phyloP scores from a whole-genome alignment of 2,888 invertebrate species.

The Apamea anceps region DNA sequence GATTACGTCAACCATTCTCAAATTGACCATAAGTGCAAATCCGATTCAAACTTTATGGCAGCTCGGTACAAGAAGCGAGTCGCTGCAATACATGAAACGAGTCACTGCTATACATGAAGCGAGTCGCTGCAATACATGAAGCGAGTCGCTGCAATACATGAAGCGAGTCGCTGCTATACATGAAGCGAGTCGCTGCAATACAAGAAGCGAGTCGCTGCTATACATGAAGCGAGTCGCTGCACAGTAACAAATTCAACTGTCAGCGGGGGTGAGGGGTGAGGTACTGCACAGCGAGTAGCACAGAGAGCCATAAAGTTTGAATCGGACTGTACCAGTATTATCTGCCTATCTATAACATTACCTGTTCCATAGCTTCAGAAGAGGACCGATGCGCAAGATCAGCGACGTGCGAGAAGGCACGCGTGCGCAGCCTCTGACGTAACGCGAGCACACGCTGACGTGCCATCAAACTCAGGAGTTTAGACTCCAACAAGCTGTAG shows the following conservation, averaged over 20 bases:
- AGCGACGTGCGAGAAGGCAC: slow-evolving; percentile 78
- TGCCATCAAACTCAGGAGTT: slow-evolving; percentile 75
- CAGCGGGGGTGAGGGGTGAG: background rate
- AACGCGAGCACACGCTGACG: slow-evolving; percentile 82
- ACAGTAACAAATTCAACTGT: background rate
- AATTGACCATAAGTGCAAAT: background rate
- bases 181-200: too few species aligned
- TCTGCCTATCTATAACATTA: slow-evolving; percentile 47
- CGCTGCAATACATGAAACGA: too few species aligned
- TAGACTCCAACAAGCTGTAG: slow-evolving; percentile 66
- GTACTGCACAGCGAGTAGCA: background rate
- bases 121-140: too few species aligned
- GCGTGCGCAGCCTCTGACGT: slow-evolving; percentile 78
- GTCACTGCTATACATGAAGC: background rate
- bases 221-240: background rate
- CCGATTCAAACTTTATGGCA: too few species aligned
- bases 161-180: too few species aligned
- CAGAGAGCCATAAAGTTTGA: too few species aligned
- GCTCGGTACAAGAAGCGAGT: too few species aligned
- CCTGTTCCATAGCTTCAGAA: slow-evolving; percentile 83
- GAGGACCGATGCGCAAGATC: slow-evolving; percentile 84
- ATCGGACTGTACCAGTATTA: background rate
- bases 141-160: too few species aligned
- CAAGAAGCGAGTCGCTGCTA: too few species aligned
- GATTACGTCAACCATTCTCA: background rate